These are phyloP conservation scores for Agonopterix arenella DNA, from an alignment of 2,888 invertebrate genomes.

Conservation along the genomic window DNA sequence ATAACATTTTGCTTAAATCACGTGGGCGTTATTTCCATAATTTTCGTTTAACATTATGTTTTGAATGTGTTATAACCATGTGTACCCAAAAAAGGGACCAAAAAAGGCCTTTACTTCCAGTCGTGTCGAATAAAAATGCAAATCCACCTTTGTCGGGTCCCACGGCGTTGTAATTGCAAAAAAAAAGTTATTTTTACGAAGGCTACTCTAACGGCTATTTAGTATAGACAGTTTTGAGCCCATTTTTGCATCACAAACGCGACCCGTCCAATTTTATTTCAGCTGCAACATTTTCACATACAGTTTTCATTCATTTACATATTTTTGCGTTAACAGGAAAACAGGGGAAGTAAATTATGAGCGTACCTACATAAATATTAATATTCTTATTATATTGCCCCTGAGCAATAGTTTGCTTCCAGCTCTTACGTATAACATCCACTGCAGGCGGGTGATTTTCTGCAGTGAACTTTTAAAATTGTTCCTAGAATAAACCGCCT, in stretches of 20 bases:
- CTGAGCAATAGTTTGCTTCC: constrained; percentile 18
- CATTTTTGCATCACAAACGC: constrained; percentile 67
- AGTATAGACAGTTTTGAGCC: constrained; percentile 21
- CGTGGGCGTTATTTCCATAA: constrained; percentile 3
- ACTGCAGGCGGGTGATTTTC: neutral
- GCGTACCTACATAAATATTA: constrained; percentile 51
- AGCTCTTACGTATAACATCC: constrained; percentile 1
- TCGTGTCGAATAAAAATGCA: constrained; percentile 57
- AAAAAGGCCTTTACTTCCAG: constrained; percentile 27
- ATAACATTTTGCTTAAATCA: neutral
- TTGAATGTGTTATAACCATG: constrained; percentile 4
- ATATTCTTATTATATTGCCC: constrained; percentile 51
- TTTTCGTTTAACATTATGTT: constrained; percentile 7
- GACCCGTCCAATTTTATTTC: constrained; percentile 42
- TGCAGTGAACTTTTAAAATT: neutral
- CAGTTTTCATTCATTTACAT: constrained; percentile 46
- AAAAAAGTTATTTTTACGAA: constrained; percentile 29
- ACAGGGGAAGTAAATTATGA: constrained; percentile 12
- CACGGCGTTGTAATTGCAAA: constrained; percentile 46
- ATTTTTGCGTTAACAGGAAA: constrained; percentile 42
- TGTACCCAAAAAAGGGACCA: constrained; percentile 17
- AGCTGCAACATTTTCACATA: constrained; percentile 36
- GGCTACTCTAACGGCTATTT: constrained; percentile 21
- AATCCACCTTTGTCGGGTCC: constrained; percentile 51
- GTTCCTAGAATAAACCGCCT: neutral